Conservation (phyloP, 2,113 vertebrate genomes). For the Sander vitreus region DNA sequence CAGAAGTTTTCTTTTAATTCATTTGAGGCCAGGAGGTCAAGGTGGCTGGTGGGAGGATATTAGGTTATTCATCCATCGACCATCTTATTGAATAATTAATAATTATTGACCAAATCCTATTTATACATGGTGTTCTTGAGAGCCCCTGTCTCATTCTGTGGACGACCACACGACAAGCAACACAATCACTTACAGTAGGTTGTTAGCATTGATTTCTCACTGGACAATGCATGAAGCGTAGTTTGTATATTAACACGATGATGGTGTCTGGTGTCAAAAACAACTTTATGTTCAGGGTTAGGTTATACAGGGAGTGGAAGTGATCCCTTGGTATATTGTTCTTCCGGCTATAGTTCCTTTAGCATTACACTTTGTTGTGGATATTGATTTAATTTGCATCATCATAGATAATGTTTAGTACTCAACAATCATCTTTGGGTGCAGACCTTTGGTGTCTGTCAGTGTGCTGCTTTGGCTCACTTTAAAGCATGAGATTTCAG, state of each 20-base stretch:
- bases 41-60: slow-evolving; percentile 49
- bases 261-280: slow-evolving; percentile 51
- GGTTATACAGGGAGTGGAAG: slow-evolving; percentile 36
- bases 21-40: slow-evolving; percentile 45
- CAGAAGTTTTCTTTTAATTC: slow-evolving; percentile 13
- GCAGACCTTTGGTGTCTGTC: not conserved
- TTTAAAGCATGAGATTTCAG: not conserved
- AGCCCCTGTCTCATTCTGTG: slow-evolving; percentile 47
- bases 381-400: slow-evolving; percentile 45
- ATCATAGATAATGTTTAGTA: slow-evolving; percentile 25
- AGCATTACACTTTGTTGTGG: slow-evolving; percentile 12
- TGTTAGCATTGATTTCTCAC: slow-evolving; percentile 67
- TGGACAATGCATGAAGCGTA: slow-evolving; percentile 25
- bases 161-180: slow-evolving; percentile 54
- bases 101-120: slow-evolving; percentile 78
- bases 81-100: slow-evolving; percentile 81
- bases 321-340: slow-evolving; percentile 26
- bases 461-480: not conserved
- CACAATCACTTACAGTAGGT: slow-evolving; percentile 60
- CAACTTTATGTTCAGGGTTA: slow-evolving; percentile 41
- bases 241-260: slow-evolving; percentile 19
- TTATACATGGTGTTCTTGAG: slow-evolving; percentile 64
- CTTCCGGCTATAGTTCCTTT: slow-evolving; percentile 19
- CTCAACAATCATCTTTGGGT: not conserved
- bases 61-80: slow-evolving; percentile 67